Evolutionary conservation across 2,888 invertebrate genomes (phyloP).

Genomic region (Augiades crinisus): DNA sequence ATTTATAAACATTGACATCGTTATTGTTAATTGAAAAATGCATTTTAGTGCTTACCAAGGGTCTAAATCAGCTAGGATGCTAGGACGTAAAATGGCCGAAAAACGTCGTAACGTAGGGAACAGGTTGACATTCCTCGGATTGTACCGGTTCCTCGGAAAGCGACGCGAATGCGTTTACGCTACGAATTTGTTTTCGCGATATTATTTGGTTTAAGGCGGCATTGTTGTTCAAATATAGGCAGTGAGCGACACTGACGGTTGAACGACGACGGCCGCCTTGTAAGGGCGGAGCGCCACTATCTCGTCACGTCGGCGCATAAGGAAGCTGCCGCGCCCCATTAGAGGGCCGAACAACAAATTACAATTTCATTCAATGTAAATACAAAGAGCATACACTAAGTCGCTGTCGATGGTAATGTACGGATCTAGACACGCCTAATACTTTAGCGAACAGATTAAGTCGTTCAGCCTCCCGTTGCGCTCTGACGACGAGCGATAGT

Average conservation of each 20-base stretch:
- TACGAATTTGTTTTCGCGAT: background rate
- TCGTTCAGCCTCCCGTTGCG: constrained; percentile 51
- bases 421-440: constrained; percentile 67
- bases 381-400: constrained; percentile 48
- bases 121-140: too few species aligned
- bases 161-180: background rate
- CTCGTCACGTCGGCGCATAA: constrained; percentile 50
- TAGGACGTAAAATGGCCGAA: too few species aligned
- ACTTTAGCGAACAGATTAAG: constrained; percentile 64
- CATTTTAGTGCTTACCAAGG: too few species aligned
- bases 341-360: constrained; percentile 64
- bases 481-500: constrained; percentile 51
- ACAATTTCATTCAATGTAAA: constrained; percentile 78
- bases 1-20: too few species aligned
- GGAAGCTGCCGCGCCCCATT: constrained; percentile 54
- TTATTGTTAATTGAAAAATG: too few species aligned
- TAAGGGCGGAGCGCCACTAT: constrained; percentile 49
- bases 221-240: constrained; percentile 50
- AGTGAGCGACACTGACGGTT: constrained; percentile 59
- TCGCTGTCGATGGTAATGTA: constrained; percentile 56
- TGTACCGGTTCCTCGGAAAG: background rate
- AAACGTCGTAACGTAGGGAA: too few species aligned
- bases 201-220: constrained; percentile 27
- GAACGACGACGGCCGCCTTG: constrained; percentile 48
- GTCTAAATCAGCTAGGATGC: too few species aligned